Evolutionary conservation across 2,888 invertebrate species (phyloP).

Genomic region (Amphipyra tragopoginis): DNA sequence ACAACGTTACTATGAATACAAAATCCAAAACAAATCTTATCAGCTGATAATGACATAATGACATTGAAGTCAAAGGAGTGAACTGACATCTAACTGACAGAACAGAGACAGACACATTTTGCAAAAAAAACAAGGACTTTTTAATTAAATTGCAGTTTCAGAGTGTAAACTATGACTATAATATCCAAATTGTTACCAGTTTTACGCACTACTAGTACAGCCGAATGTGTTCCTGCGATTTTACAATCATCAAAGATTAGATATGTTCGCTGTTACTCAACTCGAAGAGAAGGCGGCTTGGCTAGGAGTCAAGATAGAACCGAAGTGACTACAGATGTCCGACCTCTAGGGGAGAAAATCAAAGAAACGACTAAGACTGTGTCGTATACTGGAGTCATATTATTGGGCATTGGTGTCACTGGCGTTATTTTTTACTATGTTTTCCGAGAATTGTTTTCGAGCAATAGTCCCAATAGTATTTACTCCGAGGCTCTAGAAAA

Average conservation of each 20-base stretch:
- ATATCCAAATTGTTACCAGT: constrained; percentile 80
- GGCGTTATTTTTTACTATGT: constrained; percentile 95
- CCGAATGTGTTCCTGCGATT: constrained; percentile 66
- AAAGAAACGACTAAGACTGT: constrained; percentile 97
- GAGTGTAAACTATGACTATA: constrained; percentile 74
- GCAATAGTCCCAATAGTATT: constrained; percentile 95
- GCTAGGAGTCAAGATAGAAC: constrained; percentile 78
- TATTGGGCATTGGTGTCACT: constrained; percentile 95
- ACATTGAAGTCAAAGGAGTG: background rate
- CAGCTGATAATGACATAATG: constrained; percentile 47
- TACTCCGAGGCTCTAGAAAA: constrained; percentile 94
- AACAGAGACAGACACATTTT: background rate
- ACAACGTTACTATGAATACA: no score
- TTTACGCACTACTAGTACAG: constrained; percentile 67
- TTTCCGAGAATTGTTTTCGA: constrained; percentile 96
- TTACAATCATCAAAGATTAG: constrained; percentile 67
- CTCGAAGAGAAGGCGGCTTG: constrained; percentile 74
- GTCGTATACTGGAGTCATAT: constrained; percentile 95
- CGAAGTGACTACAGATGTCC: constrained; percentile 90
- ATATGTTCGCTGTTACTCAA: constrained; percentile 71
- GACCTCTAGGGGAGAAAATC: constrained; percentile 93
- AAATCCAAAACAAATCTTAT: constrained; percentile 5
- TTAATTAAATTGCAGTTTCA: constrained; percentile 1
- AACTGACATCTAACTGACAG: no score
- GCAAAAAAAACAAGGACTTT: constrained; percentile 28